Base-by-base conservation (phyloP, 1,140 invertebrate species). In the Dinothrombium tinctorium region DNA sequence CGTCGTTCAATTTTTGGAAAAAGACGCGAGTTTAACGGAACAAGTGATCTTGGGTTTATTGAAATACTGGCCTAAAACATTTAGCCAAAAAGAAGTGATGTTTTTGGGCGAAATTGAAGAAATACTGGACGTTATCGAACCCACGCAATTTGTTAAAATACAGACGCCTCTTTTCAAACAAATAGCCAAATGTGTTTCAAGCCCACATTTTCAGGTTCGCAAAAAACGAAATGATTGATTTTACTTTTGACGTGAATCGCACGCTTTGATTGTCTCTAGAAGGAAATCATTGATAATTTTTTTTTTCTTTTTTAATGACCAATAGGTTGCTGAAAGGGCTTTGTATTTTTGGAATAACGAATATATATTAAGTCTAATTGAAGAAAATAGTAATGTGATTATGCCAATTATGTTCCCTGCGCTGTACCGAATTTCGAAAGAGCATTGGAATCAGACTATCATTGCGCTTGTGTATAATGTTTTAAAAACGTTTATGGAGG, bases 371-470 rank as follows among this genome's bases (percentile, higher is more conserved):
- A 89, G 82, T 3, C 59, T 95, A 41, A 89, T 95, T 53, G 78
- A 79, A 46, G 87, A 95, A 58, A 95, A 95, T 63, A 82, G 82
- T 51, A 71, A 72, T 22, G 72, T 75, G 40, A 49, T 92, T 51
- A 59, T 94, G 48, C 83, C 84, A 17, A 38, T 43, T 17, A 70
- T 82, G 86, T 92, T 90, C 64, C 87, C 90, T 36, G 76, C 89
- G 46, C 65, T 98, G 45, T 95, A 95, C 61, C 76, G 77, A 53
- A 92, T 89, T 61, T 92, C 84, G 15, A 90, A 95, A 61, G 82
- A 80, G 53, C 92, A 99, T 60, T 99, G 92, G 92, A 98, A 98
- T 64, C 96, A 96, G 68, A 98, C 90, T 28, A 98, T 98, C 51
- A 87, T 95, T 59, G 92, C 92, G 41, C 69, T 98, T 39, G 95